phyloP scores from a whole-genome alignment of 1,140 invertebrate genomes.

The Orius laevigatus region DNA sequence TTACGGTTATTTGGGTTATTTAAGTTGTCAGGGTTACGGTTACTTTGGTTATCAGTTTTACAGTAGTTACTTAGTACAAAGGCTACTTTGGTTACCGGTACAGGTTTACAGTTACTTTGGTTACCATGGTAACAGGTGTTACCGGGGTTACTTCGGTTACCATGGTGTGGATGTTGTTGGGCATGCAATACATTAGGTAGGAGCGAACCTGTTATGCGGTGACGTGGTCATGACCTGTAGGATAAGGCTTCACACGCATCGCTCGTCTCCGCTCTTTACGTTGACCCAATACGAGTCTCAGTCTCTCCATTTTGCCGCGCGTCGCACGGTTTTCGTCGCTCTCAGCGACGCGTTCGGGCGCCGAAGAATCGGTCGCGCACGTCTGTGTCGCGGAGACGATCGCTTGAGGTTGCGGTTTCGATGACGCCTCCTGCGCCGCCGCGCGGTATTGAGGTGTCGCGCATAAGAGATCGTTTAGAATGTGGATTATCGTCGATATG shows the following conservation, averaged over 20 bases:
- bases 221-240: conserved; percentile 10
- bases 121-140: too few species aligned
- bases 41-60: too few species aligned
- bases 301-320: conserved; percentile 67
- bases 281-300: conserved; percentile 76
- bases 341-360: conserved; percentile 10
- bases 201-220: conserved; percentile 9
- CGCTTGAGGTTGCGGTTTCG: conserved; percentile 2
- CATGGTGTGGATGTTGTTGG: too few species aligned
- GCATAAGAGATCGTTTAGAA: conserved; percentile 82
- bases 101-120: too few species aligned
- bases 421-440: conserved; percentile 23
- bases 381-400: not conserved
- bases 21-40: too few species aligned
- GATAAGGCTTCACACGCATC: conserved; percentile 40
- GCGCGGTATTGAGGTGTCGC: conserved; percentile 50
- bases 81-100: too few species aligned
- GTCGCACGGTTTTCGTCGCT: conserved; percentile 56
- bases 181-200: too few species aligned
- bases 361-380: not conserved
- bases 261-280: conserved; percentile 62
- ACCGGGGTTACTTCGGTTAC: too few species aligned
- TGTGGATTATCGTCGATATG: conserved; percentile 88
- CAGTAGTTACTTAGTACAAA: too few species aligned
- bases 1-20: too few species aligned